Conservation (phyloP, 2,888 invertebrate species). For the Microctonus brassicae region DNA sequence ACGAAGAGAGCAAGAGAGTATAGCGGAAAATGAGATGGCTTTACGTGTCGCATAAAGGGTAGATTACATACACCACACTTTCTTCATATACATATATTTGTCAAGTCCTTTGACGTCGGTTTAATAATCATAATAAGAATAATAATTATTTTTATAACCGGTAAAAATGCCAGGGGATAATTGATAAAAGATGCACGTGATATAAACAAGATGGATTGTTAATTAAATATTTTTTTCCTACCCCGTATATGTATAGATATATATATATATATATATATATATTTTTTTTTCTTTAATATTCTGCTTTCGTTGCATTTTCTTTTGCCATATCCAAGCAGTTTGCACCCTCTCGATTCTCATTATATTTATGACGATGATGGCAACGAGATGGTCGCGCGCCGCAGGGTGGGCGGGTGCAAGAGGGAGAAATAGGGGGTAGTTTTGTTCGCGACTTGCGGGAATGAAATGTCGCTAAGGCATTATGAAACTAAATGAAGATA, state of each 20-base stretch:
- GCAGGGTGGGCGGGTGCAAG: background rate
- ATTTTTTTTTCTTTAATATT: background rate
- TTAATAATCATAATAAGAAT: no score
- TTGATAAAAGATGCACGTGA: background rate
- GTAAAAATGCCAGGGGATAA: no score
- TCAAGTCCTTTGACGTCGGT: background rate
- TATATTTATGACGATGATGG: background rate
- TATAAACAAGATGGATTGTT: background rate
- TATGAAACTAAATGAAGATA: background rate
- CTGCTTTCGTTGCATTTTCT: background rate
- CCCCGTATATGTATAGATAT: no score
- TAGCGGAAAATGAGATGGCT: background rate
- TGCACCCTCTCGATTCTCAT: conserved; percentile 4
- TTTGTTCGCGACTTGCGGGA: background rate
- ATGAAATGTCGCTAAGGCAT: background rate
- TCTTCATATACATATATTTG: background rate
- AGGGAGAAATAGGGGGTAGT: background rate
- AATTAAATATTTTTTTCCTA: background rate
- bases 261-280: no score
- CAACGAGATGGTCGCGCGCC: background rate
- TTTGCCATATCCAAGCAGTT: background rate
- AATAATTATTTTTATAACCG: background rate
- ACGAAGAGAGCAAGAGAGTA: no score
- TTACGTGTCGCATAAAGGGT: background rate
- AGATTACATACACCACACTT: background rate